A percentile compares a stretch with the other conserved stretches of the same genome.
These are phyloP conservation scores for Exaiptasia diaphana DNA, from an alignment of 64 coral and sea anemone genomes.

Conservation along the genomic window DNA sequence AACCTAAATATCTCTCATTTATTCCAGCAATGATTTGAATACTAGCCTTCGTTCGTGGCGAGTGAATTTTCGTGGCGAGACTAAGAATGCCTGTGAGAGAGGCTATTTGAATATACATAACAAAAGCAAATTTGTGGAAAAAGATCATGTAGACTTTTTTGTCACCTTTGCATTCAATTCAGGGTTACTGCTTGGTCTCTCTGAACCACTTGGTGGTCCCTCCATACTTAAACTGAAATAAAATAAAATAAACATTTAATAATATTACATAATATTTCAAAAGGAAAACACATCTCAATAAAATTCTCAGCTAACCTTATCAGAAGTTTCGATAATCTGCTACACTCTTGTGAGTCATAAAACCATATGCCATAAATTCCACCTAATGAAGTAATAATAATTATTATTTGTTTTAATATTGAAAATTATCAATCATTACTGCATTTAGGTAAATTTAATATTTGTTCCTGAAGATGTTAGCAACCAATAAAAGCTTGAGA, in stretches of 20 bases:
- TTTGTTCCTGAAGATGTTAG: too few relatives aligned
- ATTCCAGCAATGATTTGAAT: neutral
- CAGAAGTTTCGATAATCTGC: conserved; percentile 54
- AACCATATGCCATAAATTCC: conserved; percentile 99
- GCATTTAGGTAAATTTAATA: too few relatives aligned
- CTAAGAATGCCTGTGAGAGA: too few relatives aligned
- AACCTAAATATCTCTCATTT: neutral
- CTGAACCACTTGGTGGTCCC: neutral
- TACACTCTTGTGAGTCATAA: conserved; percentile 73
- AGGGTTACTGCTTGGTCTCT: neutral
- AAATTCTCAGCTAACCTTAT: conserved; percentile 43
- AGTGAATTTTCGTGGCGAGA: too few relatives aligned
- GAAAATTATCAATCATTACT: neutral
- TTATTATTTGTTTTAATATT: neutral
- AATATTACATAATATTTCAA: too few relatives aligned
- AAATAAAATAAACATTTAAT: neutral
- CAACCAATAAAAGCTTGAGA: too few relatives aligned
- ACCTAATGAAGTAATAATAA: conserved; percentile 27
- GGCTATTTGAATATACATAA: too few relatives aligned
- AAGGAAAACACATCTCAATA: too few relatives aligned
- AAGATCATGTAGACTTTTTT: too few relatives aligned
- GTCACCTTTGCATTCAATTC: neutral
- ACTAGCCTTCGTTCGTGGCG: too few relatives aligned
- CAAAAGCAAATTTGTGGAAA: too few relatives aligned
- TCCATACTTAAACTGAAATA: too few relatives aligned